Evolutionary conservation across 92 coral and sea anemone species (phyloP).

Genomic region (Scolanthus callimorphus): DNA sequence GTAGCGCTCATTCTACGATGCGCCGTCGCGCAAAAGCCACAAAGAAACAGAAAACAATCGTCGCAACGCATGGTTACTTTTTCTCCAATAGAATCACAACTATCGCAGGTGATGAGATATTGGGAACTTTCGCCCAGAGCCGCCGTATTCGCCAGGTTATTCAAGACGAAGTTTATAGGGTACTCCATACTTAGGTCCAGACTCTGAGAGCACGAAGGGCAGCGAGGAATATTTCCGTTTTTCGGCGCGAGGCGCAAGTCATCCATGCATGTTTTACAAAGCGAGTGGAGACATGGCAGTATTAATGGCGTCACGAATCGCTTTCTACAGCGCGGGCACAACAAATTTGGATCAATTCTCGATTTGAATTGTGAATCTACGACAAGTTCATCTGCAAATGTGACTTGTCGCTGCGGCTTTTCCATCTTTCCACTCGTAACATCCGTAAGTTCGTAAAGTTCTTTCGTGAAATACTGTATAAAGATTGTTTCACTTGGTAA

Average conservation of each 20-base stretch:
- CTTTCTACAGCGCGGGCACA: constrained; percentile 61
- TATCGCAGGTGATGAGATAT: constrained; percentile 41
- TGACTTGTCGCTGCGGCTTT: constrained; percentile 48
- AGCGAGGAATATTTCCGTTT: constrained; percentile 50
- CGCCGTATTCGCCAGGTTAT: constrained; percentile 54
- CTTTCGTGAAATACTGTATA: no score
- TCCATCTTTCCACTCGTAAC: constrained; percentile 29
- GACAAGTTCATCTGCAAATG: constrained; percentile 47
- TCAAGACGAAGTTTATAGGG: constrained; percentile 62
- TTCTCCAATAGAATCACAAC: constrained; percentile 61
- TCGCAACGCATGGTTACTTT: constrained; percentile 50
- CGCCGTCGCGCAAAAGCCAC: constrained; percentile 73
- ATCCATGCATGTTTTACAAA: constrained; percentile 61
- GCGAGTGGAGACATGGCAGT: constrained; percentile 60
- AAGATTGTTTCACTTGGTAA: no score
- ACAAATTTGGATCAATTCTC: constrained; percentile 14
- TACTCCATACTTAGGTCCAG: constrained; percentile 47
- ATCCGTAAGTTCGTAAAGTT: no score
- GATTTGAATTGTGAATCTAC: background rate
- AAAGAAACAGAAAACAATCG: constrained; percentile 53
- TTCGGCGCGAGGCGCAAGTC: constrained; percentile 30
- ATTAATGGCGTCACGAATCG: constrained; percentile 59
- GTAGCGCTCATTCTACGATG: constrained; percentile 77
- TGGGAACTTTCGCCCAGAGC: constrained; percentile 34
- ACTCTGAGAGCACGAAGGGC: constrained; percentile 43